phyloP scores from a whole-genome alignment of 2,888 invertebrate species.

The Eristalis tenax region DNA sequence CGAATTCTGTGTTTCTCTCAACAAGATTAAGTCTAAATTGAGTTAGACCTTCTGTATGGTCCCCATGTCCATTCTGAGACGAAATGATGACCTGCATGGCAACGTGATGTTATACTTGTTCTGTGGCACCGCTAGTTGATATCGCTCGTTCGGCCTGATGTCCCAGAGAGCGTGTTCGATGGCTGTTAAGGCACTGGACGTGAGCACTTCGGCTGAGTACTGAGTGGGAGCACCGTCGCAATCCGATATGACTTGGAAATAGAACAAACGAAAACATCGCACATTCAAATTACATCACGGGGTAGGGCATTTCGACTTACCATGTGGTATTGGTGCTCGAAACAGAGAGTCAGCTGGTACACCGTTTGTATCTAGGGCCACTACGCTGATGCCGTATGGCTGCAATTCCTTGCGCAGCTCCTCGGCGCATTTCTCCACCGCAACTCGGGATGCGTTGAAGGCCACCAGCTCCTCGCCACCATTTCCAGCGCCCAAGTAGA shows the following conservation, averaged over 20 bases:
- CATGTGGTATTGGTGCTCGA: conserved; percentile 84
- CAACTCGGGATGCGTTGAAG: conserved; percentile 86
- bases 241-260: conserved; percentile 76
- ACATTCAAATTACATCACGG: neutral
- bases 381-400: conserved; percentile 87
- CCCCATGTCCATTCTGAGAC: conserved; percentile 74
- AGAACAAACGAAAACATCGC: neutral
- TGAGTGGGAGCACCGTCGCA: conserved; percentile 85
- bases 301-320: conserved; percentile 76
- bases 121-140: conserved; percentile 78
- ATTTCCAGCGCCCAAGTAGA: conserved; percentile 84
- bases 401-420: conserved; percentile 87
- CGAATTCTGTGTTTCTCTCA: conserved; percentile 43
- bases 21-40: conserved; percentile 59
- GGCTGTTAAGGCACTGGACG: conserved; percentile 84
- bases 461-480: conserved; percentile 83
- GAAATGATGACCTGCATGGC: conserved; percentile 81
- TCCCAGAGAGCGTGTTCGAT: conserved; percentile 85
- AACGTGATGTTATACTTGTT: conserved; percentile 80
- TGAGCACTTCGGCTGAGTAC: conserved; percentile 85
- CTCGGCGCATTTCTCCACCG: conserved; percentile 90
- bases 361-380: conserved; percentile 88
- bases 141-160: conserved; percentile 83
- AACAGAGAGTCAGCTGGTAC: conserved; percentile 86
- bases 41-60: conserved; percentile 67